Base-by-base conservation (phyloP, 2,797 vertebrate genomes). In the Hydrolagus colliei region DNA sequence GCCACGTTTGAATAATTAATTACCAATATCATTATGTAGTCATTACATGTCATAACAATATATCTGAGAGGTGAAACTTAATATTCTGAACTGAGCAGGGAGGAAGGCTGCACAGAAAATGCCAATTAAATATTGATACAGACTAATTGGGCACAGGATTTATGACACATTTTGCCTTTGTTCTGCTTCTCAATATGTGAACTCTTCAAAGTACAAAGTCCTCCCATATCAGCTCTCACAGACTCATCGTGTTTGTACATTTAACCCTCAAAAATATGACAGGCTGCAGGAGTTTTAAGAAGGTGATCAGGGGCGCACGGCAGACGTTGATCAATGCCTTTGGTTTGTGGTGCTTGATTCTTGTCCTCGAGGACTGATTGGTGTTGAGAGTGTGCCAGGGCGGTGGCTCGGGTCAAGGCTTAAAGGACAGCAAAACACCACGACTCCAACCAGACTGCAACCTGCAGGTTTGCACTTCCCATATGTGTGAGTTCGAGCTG, bases 61-160 rank as follows among this genome's bases (percentile, higher is more conserved):
- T 92, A 92, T 95, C 91, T 93, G 91, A 92, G 93, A 94, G 93
- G 93, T 93, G 92, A 92, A 90, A 93, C 93, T 93, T 77, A 82
- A 85, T 86, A 72, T 72, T 85, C 72, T 79, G 87, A 82, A 86
- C 73, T 67, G 72, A 85, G 86, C 84, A 85, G 63, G 93, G 91
- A 92, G 41, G 90, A 90, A 88, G 89, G 89, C 91, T 90, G 90
- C 91, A 92, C 91, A 92, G 92, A 86, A 87, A 91, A 91, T 89
- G 88, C 91, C 92, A 88, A 94, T 97, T 95, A 96, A 97, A 96
- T 97, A 97, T 97, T 97, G 94, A 97, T 97, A 94, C 88, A 87
- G 94, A 95, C 95, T 97, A 97, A 97, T 97, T 97, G 96, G 96
- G 95, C 94, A 97, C 96, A 97, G 96, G 95, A 95, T 95, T 96